A percentile compares a stretch with the other conserved stretches of the same genome.
These are phyloP conservation scores for Pelvicachromis taeniatus DNA, from an alignment of 2,113 vertebrate species.

Conservation along the genomic window DNA sequence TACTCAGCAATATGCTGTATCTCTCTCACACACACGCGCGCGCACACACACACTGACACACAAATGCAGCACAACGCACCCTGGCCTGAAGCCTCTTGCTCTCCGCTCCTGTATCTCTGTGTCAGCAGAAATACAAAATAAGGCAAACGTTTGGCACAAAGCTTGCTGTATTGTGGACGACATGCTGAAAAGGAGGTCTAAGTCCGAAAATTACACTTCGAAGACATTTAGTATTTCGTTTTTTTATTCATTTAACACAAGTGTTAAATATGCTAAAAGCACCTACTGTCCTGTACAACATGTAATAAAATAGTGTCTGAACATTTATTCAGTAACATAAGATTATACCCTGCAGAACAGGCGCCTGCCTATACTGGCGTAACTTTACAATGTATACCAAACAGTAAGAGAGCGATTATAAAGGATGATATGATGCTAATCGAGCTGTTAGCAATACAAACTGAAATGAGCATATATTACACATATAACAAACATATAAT, in stretches of 20 bases:
- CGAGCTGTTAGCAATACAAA: background rate
- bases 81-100: slow-evolving; percentile 28
- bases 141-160: background rate
- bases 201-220: background rate
- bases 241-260: background rate
- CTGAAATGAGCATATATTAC: background rate
- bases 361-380: background rate
- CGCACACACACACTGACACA: background rate
- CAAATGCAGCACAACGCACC: background rate
- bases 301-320: background rate
- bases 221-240: background rate
- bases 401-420: background rate
- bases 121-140: slow-evolving; percentile 51
- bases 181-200: background rate
- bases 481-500: background rate
- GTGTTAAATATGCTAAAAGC: background rate
- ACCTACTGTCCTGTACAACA: background rate
- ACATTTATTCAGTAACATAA: background rate
- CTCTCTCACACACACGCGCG: background rate
- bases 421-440: background rate
- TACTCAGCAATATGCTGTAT: slow-evolving; percentile 44
- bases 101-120: background rate
- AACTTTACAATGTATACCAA: background rate
- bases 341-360: background rate
- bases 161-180: background rate